Conservation (phyloP, 1,140 invertebrate species). For the Trypoxylus dichotomus region DNA sequence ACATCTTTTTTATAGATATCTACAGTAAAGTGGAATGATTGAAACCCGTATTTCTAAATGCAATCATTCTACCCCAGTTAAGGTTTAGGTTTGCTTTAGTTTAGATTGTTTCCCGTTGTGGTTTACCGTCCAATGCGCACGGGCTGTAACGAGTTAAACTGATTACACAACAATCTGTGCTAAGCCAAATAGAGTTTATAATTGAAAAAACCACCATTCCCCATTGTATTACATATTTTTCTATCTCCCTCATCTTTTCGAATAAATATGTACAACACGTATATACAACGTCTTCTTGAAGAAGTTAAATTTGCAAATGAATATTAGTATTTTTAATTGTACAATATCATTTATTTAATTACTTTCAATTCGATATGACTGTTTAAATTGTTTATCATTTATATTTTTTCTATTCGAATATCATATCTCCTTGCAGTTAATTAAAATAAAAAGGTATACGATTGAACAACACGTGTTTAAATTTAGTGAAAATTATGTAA, state of each 20-base stretch:
- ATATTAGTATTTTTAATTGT: too few relatives aligned
- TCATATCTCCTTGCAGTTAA: too few relatives aligned
- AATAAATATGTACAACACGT: neutral
- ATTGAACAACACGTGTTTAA: too few relatives aligned
- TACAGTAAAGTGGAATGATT: constrained; percentile 33
- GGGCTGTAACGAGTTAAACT: constrained; percentile 53
- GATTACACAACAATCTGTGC: constrained; percentile 56
- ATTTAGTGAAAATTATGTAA: too few relatives aligned
- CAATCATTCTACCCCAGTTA: constrained; percentile 56
- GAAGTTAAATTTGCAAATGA: too few relatives aligned
- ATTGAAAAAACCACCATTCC: constrained; percentile 54
- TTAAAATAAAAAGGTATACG: too few relatives aligned
- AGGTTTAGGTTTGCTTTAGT: constrained; percentile 55
- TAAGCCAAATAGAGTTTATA: constrained; percentile 56
- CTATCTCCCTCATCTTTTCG: neutral
- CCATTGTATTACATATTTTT: constrained; percentile 37
- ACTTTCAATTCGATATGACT: too few relatives aligned
- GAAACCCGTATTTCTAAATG: constrained; percentile 43
- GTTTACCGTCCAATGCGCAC: constrained; percentile 54
- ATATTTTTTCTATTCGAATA: too few relatives aligned
- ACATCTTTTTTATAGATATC: constrained; percentile 27
- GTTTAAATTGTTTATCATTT: too few relatives aligned
- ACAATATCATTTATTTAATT: too few relatives aligned
- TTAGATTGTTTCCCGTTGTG: constrained; percentile 52
- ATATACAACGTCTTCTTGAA: too few relatives aligned